phyloP scores from a whole-genome alignment of 2,113 vertebrate genomes.

The Onychostoma macrolepis region DNA sequence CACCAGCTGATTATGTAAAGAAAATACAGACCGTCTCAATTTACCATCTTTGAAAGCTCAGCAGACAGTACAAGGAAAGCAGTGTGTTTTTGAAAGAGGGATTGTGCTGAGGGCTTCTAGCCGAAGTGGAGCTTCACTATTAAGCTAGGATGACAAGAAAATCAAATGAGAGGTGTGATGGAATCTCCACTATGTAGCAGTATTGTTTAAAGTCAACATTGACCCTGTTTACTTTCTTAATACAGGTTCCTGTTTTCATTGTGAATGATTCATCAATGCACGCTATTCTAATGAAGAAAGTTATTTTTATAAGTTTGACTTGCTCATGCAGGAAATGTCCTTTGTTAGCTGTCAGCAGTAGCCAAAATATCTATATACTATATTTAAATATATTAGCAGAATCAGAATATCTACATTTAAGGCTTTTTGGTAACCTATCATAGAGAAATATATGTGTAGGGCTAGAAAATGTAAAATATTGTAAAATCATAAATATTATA shows the following conservation, averaged over 20 bases:
- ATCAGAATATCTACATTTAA: no score
- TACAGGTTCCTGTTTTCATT: background rate
- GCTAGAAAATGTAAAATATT: no score
- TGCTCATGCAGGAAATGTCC: background rate
- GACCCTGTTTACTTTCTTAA: background rate
- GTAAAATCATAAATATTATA: no score
- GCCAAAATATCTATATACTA: background rate
- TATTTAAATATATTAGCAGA: background rate
- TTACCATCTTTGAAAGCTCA: conserved; percentile 44
- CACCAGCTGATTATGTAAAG: conserved; percentile 33
- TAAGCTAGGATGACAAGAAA: background rate
- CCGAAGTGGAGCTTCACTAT: background rate
- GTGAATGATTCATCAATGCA: background rate
- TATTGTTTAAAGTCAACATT: background rate
- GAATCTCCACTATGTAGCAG: background rate
- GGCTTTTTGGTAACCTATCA: no score
- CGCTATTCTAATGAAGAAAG: background rate
- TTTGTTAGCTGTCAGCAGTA: background rate
- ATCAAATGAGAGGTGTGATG: background rate
- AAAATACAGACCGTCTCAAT: conserved; percentile 34
- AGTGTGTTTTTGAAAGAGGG: conserved; percentile 28
- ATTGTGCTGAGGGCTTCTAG: conserved; percentile 15
- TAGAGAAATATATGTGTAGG: no score
- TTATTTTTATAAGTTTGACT: background rate
- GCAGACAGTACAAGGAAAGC: background rate